Evolutionary conservation across 2,797 vertebrate genomes (phyloP), one percentile per base, ranked within the genome.

Genomic region (Apodemus agrarius): DNA sequence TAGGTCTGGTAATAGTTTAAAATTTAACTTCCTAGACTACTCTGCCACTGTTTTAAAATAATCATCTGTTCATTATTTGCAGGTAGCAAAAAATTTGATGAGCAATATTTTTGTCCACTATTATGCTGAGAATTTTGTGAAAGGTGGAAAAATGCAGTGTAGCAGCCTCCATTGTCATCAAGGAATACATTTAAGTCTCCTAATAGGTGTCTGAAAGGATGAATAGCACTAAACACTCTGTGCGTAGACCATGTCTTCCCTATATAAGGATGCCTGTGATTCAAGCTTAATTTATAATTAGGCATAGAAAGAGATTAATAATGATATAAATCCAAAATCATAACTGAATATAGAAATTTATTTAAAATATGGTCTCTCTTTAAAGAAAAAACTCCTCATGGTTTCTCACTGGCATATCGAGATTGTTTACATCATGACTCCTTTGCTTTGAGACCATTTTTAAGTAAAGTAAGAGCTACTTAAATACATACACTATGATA

Each of bases 111-210:
- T 69, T 91, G 46, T 79, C 34, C 65, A 7, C 6, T 52, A 57
- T 31, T 93, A 52, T 93, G 75, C 17, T 76, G 78, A 19, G 1
- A 21, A 91, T 93, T 80, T 95, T 95, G 11, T 11, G 46, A 93
- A 81, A 81, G 43, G 82, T 72, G 19, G 65, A 81, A 67, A 94
- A 93, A 96, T 84, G 74, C 10, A 89, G 52, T 84, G 22, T 34
- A 83, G 10, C 40, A 10, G 6, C 37, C 21, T 9, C 13, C 57
- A 14, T 83, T 49, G 63, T 63, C 24, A 46, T 29, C 0, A 74
- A 6, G 24, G 17, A 72, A 40, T 74, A 24, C 43, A 13, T 81
- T 82, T n/a, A 40, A 19, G 21, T 43, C 16, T 24, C 46, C 3
- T 12, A 57, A 11, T 78, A 22, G 72, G 43, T 78, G 2, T 17